phyloP scores from a whole-genome alignment of 1,140 invertebrate species.

The Hirudo medicinalis region DNA sequence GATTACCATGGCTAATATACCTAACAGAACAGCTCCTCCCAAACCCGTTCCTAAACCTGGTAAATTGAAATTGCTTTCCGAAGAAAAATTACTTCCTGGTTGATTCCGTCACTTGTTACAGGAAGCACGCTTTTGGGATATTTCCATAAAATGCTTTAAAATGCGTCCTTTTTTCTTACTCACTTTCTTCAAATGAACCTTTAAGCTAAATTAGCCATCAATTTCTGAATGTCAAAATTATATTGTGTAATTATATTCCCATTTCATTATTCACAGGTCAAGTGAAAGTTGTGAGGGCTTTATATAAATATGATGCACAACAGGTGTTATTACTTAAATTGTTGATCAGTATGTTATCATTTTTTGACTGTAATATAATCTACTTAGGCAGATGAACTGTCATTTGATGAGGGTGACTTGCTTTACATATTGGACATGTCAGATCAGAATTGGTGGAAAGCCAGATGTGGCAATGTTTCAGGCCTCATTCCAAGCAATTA shows the following conservation, averaged over 20 bases:
- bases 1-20: too few relatives aligned
- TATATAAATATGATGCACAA: constrained; percentile 50
- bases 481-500: constrained; percentile 57
- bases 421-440: constrained; percentile 52
- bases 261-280: constrained; percentile 37
- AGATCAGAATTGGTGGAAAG: constrained; percentile 49
- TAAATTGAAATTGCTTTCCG: neutral
- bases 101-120: neutral
- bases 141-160: too few relatives aligned
- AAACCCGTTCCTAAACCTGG: constrained; percentile 20
- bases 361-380: too few relatives aligned
- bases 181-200: too few relatives aligned
- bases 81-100: neutral
- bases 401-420: constrained; percentile 56
- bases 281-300: constrained; percentile 50
- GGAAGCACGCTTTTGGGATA: neutral
- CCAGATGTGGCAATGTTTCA: constrained; percentile 47
- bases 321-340: constrained; percentile 28
- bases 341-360: constrained; percentile 13
- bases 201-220: too few relatives aligned
- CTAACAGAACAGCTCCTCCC: constrained; percentile 14
- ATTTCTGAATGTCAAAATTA: neutral
- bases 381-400: constrained; percentile 44
- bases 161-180: too few relatives aligned
- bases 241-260: neutral